Evolutionary conservation across 37 sponge, comb jelly and placozoan species (phyloP), one percentile per base, ranked within the genome.

Genomic region (Theonella swinhoei): DNA sequence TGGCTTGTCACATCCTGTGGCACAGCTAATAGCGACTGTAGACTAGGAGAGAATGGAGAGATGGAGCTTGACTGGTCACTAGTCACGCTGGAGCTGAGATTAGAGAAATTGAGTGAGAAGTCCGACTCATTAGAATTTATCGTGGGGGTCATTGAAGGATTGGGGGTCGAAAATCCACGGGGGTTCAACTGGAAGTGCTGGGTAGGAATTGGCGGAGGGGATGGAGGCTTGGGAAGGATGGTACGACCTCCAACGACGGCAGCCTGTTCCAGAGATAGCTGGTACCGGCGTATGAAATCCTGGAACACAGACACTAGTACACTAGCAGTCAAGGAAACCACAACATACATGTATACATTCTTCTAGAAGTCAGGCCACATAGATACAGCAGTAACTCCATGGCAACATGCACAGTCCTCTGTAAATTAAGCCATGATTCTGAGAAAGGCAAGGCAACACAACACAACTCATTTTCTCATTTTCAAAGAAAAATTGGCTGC

Each of bases 241-340:
- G 63, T 28, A n/a, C 87, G 80, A 1, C 87, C 87, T 5, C 42
- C 39, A 4, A 43, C 70, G 23, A 47, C 24, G 23, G 85, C 79
- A 0, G 78, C 75, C 38, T 79, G 80, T 35, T 83, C 80, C 29
- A 84, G 69, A 4, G 84, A 78, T 33, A 33, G 39, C 39, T 83
- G 79, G 58, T 83, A 89, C 61, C 74, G 78, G 23, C 58, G 84
- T 19, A 89, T 60, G 62, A 89, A 89, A 42, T 89, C 89, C 36
- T 84, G 89, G 62, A 89, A 83, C 25, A 89, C 64, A 1, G 80
- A 62, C 5, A 85, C 89, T 31, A 89, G 89, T 89, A 32, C 23
- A 30, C 24, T 22, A n/a, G 25, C 19, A 0, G 82, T 81, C 35
- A 81, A 81, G 82, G 82, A 81, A 64, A 63, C 64, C 26, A 28